These are phyloP conservation scores for Amaurobius ferox DNA, from an alignment of 2,888 invertebrate genomes.

Conservation along the genomic window DNA sequence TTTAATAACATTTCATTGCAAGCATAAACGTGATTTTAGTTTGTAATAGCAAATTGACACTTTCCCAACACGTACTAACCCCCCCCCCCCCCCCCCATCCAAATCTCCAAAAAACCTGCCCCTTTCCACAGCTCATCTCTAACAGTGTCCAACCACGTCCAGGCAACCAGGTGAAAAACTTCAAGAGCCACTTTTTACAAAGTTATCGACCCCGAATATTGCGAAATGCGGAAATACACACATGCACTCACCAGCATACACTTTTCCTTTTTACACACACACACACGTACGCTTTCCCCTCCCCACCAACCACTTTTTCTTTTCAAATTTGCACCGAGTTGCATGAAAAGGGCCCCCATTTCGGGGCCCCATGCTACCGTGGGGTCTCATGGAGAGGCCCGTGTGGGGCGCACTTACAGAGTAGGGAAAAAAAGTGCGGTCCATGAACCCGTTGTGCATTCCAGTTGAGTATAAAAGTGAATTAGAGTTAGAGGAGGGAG, in stretches of 20 bases:
- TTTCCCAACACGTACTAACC: no score
- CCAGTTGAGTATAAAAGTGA: conserved; percentile 48
- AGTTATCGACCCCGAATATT: background rate
- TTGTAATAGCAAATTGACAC: no score
- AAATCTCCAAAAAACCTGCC: no score
- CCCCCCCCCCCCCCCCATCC: no score
- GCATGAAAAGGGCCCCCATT: conserved; percentile 48
- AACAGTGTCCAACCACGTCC: no score
- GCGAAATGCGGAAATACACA: background rate
- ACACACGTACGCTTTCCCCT: background rate
- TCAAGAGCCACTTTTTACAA: background rate
- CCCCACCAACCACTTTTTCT: background rate
- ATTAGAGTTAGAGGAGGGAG: conserved; percentile 10
- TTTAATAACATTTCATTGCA: no score
- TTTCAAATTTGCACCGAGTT: conserved; percentile 23
- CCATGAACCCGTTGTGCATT: conserved; percentile 63
- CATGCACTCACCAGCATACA: background rate
- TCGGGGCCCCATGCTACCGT: conserved; percentile 28
- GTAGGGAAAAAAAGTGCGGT: conserved; percentile 42
- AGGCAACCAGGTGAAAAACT: background rate
- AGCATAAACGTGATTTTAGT: no score
- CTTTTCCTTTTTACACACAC: conserved; percentile 32
- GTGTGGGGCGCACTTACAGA: conserved; percentile 20
- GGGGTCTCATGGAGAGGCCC: conserved; percentile 39
- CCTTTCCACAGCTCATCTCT: no score